A percentile compares a stretch with the other conserved stretches of the same genome.
Evolutionary conservation across 2,888 invertebrate species (phyloP).

Genomic region (Caenorhabditis sp.): DNA sequence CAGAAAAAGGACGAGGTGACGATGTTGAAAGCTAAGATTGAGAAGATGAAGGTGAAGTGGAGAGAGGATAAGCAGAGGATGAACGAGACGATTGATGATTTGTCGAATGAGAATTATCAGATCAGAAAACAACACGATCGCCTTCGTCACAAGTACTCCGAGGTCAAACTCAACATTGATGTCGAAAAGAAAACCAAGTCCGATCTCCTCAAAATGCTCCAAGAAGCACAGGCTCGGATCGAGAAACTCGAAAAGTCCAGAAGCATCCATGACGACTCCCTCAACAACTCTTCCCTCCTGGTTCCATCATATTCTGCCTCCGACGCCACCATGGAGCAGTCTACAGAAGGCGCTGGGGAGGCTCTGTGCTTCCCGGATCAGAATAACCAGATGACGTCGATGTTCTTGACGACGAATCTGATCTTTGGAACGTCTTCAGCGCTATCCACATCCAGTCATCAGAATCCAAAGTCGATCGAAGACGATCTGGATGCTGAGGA

Average conservation of each 20-base stretch:
- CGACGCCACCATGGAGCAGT: constrained; percentile 18
- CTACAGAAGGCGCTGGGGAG: constrained; percentile 66
- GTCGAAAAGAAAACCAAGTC: constrained; percentile 51
- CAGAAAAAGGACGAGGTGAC: constrained; percentile 36
- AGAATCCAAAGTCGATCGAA: constrained; percentile 60
- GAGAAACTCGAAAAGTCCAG: constrained; percentile 37
- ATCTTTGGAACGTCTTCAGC: constrained; percentile 9
- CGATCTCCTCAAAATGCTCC: constrained; percentile 59
- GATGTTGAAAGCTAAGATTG: constrained; percentile 43
- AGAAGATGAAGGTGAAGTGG: constrained; percentile 55
- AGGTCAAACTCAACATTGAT: constrained; percentile 51
- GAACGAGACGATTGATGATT: constrained; percentile 52
- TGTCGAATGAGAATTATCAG: constrained; percentile 54
- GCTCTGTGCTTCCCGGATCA: constrained; percentile 59
- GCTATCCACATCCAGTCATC: background rate
- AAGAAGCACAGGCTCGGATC: constrained; percentile 55
- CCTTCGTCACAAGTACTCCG: constrained; percentile 36
- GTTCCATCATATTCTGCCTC: constrained; percentile 37
- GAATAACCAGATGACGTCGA: constrained; percentile 4
- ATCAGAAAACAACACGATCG: constrained; percentile 62
- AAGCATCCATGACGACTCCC: constrained; percentile 52
- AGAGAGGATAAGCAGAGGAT: constrained; percentile 48
- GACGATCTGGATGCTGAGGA: constrained; percentile 66
- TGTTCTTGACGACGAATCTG: constrained; percentile 18
- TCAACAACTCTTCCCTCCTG: constrained; percentile 58